Evolutionary conservation across 2,888 invertebrate genomes (phyloP).

Genomic region (Drosophila koepferae): DNA sequence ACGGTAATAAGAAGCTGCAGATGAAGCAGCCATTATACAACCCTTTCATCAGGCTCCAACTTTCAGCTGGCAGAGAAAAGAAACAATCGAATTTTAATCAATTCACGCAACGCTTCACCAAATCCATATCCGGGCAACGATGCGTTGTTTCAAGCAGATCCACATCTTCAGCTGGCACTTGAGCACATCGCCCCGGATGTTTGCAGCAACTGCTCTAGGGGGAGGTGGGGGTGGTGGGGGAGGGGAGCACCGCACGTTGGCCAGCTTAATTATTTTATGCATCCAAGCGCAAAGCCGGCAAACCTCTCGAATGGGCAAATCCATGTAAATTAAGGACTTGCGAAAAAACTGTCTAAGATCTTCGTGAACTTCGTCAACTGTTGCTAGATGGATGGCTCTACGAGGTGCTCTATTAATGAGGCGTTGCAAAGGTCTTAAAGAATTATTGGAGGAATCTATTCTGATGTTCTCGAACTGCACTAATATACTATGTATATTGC

Average conservation of each 20-base stretch:
- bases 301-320: constrained; percentile 6
- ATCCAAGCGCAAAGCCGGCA: constrained; percentile 76
- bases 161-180: neutral
- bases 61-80: constrained; percentile 63
- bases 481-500: too few species aligned
- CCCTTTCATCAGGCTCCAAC: constrained; percentile 45
- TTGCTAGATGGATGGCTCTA: neutral
- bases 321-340: neutral
- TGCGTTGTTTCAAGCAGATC: constrained; percentile 41
- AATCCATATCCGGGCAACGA: constrained; percentile 67
- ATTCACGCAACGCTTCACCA: constrained; percentile 74
- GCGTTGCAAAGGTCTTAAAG: too few species aligned
- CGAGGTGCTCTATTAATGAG: too few species aligned
- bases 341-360: neutral
- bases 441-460: too few species aligned
- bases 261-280: constrained; percentile 76
- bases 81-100: constrained; percentile 85
- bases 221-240: too few species aligned
- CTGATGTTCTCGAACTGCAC: too few species aligned
- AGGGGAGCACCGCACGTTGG: neutral
- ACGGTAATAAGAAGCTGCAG: constrained; percentile 28
- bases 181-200: constrained; percentile 22
- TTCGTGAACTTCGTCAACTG: neutral
- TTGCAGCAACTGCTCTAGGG: constrained; percentile 17
- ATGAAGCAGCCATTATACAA: constrained; percentile 2